phyloP scores from a whole-genome alignment of 2,888 invertebrate species.

The Parthenolecanium corni region DNA sequence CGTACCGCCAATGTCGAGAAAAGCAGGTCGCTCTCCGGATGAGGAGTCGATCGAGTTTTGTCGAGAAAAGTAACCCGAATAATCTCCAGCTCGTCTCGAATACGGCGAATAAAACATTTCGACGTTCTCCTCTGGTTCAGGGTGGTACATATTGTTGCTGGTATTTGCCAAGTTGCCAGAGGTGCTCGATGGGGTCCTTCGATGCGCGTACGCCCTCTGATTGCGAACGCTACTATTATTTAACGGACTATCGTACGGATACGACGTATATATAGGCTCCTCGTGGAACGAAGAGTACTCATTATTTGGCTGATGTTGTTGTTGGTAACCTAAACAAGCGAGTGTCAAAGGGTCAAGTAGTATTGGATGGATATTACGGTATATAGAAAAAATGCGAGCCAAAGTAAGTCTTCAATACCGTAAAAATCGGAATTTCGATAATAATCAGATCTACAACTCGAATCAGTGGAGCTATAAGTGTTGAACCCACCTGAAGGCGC shows the following conservation, averaged over 20 bases:
- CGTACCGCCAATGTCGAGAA: slow-evolving; percentile 49
- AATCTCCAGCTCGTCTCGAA: slow-evolving; percentile 29
- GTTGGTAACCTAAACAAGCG: slow-evolving; percentile 21
- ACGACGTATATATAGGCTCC: slow-evolving; percentile 34
- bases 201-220: slow-evolving; percentile 44
- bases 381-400: not conserved
- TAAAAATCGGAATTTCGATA: slow-evolving; percentile 21
- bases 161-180: slow-evolving; percentile 40
- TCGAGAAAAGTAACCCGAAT: slow-evolving; percentile 33
- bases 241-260: slow-evolving; percentile 45
- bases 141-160: not conserved
- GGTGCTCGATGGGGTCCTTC: slow-evolving; percentile 67
- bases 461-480: slow-evolving; percentile 25
- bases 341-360: not conserved
- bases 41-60: slow-evolving; percentile 38
- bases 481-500: slow-evolving; percentile 37
- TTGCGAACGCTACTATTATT: slow-evolving; percentile 39
- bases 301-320: slow-evolving; percentile 25
- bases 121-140: slow-evolving; percentile 1
- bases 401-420: not conserved
- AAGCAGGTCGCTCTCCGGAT: slow-evolving; percentile 47
- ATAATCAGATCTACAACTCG: slow-evolving; percentile 26
- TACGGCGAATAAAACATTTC: slow-evolving; percentile 29
- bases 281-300: slow-evolving; percentile 23
- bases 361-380: not conserved